Evolutionary conservation across 2,797 vertebrate species (phyloP), one percentile per base, ranked within the genome.

Genomic region (Halcyon smyrnensis): DNA sequence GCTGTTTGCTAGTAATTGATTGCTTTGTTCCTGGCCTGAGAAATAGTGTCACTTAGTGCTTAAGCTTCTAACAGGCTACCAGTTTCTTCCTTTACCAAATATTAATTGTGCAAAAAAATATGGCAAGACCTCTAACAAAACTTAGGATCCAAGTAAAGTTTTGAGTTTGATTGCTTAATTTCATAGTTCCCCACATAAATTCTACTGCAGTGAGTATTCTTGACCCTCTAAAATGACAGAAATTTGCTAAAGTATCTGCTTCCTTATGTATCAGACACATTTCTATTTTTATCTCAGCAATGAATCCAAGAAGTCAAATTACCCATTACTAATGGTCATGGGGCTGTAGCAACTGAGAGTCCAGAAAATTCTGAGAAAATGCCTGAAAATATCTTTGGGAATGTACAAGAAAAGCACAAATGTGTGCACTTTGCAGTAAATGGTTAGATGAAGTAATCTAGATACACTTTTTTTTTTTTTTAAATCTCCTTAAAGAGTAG

Each of bases 251-350:
- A 93, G 64, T 85, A 80, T 89, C 57, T 77, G 41, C 37, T 92
- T 93, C 78, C 80, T 95, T 84, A 73, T 79, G 79, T 80, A 95
- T 96, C 79, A 86, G 63, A 73, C 84, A 60, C 90, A 84, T 74
- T 93, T 93, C 93, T 96, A 90, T 96, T 95, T 97, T 94, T 97
- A 83, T 94, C 73, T 89, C 76, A 89, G 85, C 0, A 0, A 56
- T 89, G 92, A 95, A 93, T 95, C 86, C 88, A 94, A 96, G 92
- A 93, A 95, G 70, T 96, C 92, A 95, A 97, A 97, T 97, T 96
- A 84, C 73, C 90, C 91, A 89, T 96, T 97, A 94, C 93, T 97
- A 97, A 97, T 95, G 91, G 79, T 95, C 95, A 87, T 94, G 91
- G 73, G 94, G 81, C 74, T 93, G 73, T 69, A 95, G 90, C 65